phyloP scores from a whole-genome alignment of 2,113 vertebrate species.

The Hyaena hyaena region DNA sequence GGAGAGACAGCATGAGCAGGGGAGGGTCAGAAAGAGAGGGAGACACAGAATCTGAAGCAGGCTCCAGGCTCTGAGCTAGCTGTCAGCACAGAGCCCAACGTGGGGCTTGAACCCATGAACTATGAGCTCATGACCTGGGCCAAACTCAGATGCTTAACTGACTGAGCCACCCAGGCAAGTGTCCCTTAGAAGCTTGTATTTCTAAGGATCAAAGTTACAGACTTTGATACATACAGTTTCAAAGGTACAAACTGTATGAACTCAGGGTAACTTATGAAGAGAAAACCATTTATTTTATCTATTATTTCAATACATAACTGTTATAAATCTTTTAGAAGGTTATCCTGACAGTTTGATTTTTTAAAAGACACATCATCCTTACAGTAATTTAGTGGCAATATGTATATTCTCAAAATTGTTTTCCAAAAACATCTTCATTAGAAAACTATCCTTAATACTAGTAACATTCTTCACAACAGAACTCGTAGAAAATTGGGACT shows the following conservation, averaged over 20 bases:
- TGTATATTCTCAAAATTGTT: conserved; percentile 10
- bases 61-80: too few species aligned
- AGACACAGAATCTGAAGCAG: too few species aligned
- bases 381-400: background rate
- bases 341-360: background rate
- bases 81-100: too few species aligned
- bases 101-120: too few species aligned
- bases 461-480: background rate
- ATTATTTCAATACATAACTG: background rate
- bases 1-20: too few species aligned
- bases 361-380: background rate
- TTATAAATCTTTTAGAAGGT: background rate
- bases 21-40: too few species aligned
- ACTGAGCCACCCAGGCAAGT: background rate
- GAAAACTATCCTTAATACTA: background rate
- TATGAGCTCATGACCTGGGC: too few species aligned
- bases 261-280: background rate
- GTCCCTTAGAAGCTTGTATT: background rate
- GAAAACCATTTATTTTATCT: background rate
- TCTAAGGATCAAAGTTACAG: background rate
- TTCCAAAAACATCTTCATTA: conserved; percentile 15
- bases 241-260: background rate
- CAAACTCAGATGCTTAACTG: too few species aligned
- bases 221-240: background rate
- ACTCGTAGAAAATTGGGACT: background rate